phyloP scores from a whole-genome alignment of 2,888 invertebrate species.

The Drosophila neutralis region DNA sequence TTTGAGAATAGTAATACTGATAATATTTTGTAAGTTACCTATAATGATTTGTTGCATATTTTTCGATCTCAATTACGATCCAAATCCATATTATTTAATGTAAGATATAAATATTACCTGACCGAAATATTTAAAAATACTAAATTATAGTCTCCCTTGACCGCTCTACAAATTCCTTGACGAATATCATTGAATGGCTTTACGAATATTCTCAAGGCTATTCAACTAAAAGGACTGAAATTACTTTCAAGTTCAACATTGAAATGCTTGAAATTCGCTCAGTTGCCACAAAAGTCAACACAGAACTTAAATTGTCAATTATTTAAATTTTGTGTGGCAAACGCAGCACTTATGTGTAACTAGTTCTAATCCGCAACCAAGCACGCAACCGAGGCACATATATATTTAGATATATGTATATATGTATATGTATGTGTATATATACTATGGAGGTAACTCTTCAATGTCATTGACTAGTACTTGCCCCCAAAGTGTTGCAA shows the following conservation, averaged over 20 bases:
- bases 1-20: background rate
- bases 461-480: slow-evolving; percentile 75
- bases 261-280: slow-evolving; percentile 33
- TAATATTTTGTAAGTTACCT: background rate
- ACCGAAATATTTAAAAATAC: background rate
- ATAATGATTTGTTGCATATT: background rate
- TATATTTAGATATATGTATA: slow-evolving; percentile 5
- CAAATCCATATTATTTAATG: background rate
- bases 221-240: slow-evolving; percentile 1
- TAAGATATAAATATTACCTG: background rate
- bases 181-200: background rate
- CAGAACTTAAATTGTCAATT: slow-evolving; percentile 62
- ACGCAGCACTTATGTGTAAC: slow-evolving; percentile 41
- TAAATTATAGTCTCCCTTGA: background rate
- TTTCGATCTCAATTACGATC: background rate
- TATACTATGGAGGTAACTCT: slow-evolving; percentile 39
- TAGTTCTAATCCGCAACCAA: slow-evolving; percentile 38
- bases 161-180: background rate
- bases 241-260: slow-evolving; percentile 40
- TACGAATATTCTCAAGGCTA: slow-evolving; percentile 3
- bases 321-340: slow-evolving; percentile 59
- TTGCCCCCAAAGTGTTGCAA: slow-evolving; percentile 73
- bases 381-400: background rate
- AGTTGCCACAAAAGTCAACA: slow-evolving; percentile 31
- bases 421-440: background rate